Percentiles rank a stretch among this genome's conserved stretches.
These are phyloP conservation scores for Spondyliosoma cantharus DNA, from an alignment of 2,797 vertebrate species.

Conservation along the genomic window DNA sequence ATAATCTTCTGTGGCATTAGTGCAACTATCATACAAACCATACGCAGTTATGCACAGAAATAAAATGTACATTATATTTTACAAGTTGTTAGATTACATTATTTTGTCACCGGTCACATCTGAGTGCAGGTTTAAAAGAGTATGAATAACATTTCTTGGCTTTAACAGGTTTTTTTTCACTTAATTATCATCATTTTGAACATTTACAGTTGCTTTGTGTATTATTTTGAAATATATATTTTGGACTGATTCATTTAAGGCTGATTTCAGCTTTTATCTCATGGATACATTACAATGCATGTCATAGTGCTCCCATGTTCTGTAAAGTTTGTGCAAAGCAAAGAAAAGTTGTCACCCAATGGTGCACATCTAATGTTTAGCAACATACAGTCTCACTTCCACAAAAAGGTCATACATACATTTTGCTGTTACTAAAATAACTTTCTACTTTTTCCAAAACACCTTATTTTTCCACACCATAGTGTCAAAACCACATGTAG, in stretches of 20 bases:
- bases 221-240: conserved; percentile 4
- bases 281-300: not conserved
- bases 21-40: not conserved
- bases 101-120: not conserved
- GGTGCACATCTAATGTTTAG: not conserved
- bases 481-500: conserved; percentile 39
- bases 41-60: not conserved
- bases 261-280: not conserved
- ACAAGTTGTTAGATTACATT: not conserved
- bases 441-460: conserved; percentile 36
- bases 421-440: not conserved
- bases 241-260: not conserved
- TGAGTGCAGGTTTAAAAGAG: conserved; percentile 1
- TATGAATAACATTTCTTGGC: not conserved
- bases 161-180: not conserved
- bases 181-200: not conserved
- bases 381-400: not conserved
- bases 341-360: conserved; percentile 2
- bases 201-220: not conserved
- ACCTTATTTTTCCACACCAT: conserved; percentile 28
- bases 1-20: not conserved
- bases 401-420: not conserved
- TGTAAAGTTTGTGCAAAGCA: not conserved
- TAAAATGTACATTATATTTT: not conserved
- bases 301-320: not conserved